phyloP scores from a whole-genome alignment of 2,888 invertebrate species.

The Tromatobia lineatoria region DNA sequence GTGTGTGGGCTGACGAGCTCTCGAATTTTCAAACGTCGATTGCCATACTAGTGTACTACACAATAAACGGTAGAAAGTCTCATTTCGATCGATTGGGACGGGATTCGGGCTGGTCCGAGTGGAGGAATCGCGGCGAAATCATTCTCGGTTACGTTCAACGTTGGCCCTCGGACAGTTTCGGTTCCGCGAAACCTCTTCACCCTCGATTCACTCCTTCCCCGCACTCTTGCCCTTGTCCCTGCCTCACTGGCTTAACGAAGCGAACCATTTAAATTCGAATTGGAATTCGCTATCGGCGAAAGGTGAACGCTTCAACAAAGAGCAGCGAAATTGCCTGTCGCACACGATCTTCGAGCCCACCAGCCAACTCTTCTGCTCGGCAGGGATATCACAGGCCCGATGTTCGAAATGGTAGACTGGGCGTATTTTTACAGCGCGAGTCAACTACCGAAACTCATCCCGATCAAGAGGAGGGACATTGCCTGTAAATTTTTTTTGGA shows the following conservation, averaged over 20 bases:
- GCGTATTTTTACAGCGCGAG: constrained; percentile 24
- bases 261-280: constrained; percentile 71
- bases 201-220: constrained; percentile 8
- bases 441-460: background rate
- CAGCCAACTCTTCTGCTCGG: constrained; percentile 37
- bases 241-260: constrained; percentile 65
- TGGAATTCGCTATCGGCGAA: constrained; percentile 66
- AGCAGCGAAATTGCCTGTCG: constrained; percentile 72
- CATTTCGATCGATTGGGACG: constrained; percentile 23
- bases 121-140: constrained; percentile 38
- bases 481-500: background rate
- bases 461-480: background rate
- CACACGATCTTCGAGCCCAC: constrained; percentile 51
- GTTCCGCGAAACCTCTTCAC: constrained; percentile 36
- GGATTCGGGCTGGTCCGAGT: background rate
- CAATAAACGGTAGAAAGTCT: constrained; percentile 35
- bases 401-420: constrained; percentile 40
- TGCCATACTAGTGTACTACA: constrained; percentile 29
- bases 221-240: constrained; percentile 18
- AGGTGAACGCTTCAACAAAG: constrained; percentile 67
- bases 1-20: constrained; percentile 29
- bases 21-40: constrained; percentile 45
- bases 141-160: constrained; percentile 36
- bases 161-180: constrained; percentile 17
- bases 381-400: constrained; percentile 54